Percentiles rank a stretch among this genome's conserved stretches.
phyloP scores from a whole-genome alignment of 2,888 invertebrate genomes.

The Nephrotoma guestfalica region DNA sequence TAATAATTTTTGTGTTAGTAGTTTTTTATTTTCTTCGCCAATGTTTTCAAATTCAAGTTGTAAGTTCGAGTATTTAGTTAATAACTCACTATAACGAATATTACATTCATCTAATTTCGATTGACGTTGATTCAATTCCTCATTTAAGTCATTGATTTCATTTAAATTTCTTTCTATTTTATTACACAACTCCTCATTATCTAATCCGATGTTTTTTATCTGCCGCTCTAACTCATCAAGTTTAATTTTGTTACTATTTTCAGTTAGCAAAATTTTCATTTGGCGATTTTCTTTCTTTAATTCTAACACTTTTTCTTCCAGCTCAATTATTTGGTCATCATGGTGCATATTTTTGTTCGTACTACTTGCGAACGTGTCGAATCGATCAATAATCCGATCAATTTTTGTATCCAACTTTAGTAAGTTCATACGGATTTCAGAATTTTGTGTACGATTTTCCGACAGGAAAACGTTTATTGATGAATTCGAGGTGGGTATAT shows the following conservation, averaged over 20 bases:
- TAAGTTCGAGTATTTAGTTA: neutral
- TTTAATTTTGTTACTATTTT: neutral
- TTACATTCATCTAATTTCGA: neutral
- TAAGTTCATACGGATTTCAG: conserved; percentile 48
- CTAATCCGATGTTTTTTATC: neutral
- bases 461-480: conserved; percentile 39
- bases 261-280: conserved; percentile 6
- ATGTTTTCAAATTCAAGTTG: neutral
- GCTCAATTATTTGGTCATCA: conserved; percentile 20
- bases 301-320: conserved; percentile 28
- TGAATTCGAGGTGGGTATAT: conserved; percentile 22
- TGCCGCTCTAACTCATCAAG: neutral
- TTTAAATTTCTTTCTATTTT: neutral
- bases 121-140: neutral
- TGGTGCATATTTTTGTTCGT: neutral
- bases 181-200: neutral
- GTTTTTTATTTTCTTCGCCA: neutral
- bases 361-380: conserved; percentile 17
- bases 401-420: conserved; percentile 48
- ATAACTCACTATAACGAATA: neutral
- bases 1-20: neutral
- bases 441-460: conserved; percentile 47
- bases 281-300: conserved; percentile 26
- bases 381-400: conserved; percentile 42
- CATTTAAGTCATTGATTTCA: neutral